These are phyloP conservation scores for Geopemphigus sp. DNA, from an alignment of 1,140 invertebrate genomes.

Conservation along the genomic window DNA sequence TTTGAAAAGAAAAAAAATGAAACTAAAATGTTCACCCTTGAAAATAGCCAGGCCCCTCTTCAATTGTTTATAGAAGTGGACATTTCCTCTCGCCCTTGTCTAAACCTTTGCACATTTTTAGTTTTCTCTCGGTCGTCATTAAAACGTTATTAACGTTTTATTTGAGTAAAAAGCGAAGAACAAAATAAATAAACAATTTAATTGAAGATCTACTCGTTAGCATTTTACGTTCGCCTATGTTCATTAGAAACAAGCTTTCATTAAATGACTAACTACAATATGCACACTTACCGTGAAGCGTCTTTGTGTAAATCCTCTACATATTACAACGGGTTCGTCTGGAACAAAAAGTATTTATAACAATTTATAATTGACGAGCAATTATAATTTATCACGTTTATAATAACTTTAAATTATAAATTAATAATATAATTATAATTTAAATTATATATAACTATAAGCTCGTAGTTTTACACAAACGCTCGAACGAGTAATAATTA, in stretches of 20 bases:
- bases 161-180: neutral
- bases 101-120: neutral
- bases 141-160: conserved; percentile 14
- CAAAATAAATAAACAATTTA: conserved; percentile 32
- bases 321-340: neutral
- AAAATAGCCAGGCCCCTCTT: too few relatives aligned
- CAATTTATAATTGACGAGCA: neutral
- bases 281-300: neutral
- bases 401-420: too few relatives aligned
- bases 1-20: neutral
- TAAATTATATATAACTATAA: too few relatives aligned
- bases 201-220: conserved; percentile 32
- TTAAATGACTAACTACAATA: neutral
- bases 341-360: neutral
- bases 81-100: too few relatives aligned
- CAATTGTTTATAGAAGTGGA: neutral
- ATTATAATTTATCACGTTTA: neutral
- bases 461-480: too few relatives aligned
- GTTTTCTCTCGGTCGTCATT: neutral
- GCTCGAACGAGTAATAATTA: too few relatives aligned
- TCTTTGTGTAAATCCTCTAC: neutral
- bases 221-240: conserved; percentile 15
- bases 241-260: conserved; percentile 2
- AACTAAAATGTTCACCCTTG: neutral
- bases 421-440: too few relatives aligned